Conservation (phyloP, 2,113 vertebrate genomes). For the Benitochromis conjunctus region DNA sequence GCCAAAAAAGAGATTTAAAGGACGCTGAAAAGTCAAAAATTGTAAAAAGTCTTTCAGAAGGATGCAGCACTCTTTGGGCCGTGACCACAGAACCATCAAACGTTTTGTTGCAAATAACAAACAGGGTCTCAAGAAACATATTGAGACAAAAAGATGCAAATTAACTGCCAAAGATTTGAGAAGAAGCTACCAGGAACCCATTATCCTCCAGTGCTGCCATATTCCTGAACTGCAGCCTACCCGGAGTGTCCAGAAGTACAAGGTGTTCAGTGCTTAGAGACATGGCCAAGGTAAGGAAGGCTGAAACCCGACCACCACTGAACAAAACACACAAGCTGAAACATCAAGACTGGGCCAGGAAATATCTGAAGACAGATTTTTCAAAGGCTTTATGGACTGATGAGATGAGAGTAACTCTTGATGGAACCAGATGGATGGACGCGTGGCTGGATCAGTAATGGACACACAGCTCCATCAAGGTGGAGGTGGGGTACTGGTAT, state of each 20-base stretch:
- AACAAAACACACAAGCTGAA: background rate
- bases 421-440: rapidly evolving
- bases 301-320: background rate
- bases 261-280: background rate
- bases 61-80: too few relatives aligned
- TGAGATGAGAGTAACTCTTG: background rate
- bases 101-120: too few relatives aligned
- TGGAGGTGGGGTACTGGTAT: background rate
- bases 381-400: background rate
- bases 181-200: too few relatives aligned
- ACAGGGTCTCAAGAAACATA: too few relatives aligned
- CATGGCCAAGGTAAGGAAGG: background rate
- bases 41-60: too few relatives aligned
- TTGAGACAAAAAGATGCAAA: too few relatives aligned
- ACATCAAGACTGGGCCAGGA: background rate
- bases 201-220: too few relatives aligned
- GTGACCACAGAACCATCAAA: too few relatives aligned
- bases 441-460: background rate
- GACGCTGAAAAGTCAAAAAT: too few relatives aligned
- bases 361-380: background rate
- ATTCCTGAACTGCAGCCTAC: background rate
- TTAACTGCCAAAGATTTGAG: too few relatives aligned
- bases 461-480: background rate
- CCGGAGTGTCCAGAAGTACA: background rate
- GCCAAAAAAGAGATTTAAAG: too few relatives aligned